Conservation (phyloP, 2,113 vertebrate genomes). For the Callionymus lyra region DNA sequence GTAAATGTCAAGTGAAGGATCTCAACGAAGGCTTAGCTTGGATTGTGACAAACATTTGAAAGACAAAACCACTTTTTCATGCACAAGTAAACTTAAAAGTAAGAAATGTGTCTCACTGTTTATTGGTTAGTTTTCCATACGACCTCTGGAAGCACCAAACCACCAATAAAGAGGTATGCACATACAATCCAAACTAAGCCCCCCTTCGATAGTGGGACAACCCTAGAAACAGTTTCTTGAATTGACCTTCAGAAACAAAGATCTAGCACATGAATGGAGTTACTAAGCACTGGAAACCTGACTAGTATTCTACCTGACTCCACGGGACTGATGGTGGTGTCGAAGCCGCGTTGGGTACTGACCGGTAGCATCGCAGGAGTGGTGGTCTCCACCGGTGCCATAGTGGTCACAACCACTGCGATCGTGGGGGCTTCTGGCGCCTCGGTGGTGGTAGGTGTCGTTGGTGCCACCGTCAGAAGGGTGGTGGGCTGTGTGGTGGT, state of each 20-base stretch:
- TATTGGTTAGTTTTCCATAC: no score
- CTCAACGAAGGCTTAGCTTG: no score
- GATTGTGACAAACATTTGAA: background rate
- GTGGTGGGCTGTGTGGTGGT: conserved; percentile 16
- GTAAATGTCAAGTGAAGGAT: no score
- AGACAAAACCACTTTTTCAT: no score
- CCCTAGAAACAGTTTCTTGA: no score
- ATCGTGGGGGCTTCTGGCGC: conserved; percentile 20
- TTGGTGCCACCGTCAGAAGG: conserved; percentile 19
- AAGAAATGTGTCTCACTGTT: background rate
- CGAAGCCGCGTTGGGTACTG: conserved; percentile 63
- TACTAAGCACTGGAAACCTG: conserved; percentile 29
- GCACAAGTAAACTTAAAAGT: no score
- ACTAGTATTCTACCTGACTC: conserved; percentile 68
- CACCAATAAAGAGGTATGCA: no score
- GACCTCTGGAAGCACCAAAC: no score
- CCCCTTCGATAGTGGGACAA: no score
- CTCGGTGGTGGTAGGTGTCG: conserved; percentile 22
- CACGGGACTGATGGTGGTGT: conserved; percentile 57
- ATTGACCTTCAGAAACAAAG: no score
- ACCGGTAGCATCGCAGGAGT: conserved; percentile 47
- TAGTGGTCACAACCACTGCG: conserved; percentile 33
- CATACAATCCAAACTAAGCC: no score
- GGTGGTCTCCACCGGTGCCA: conserved; percentile 29
- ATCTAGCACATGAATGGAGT: no score